Base-by-base conservation (phyloP, 2,113 vertebrate species). In the Cheilinus undulatus region DNA sequence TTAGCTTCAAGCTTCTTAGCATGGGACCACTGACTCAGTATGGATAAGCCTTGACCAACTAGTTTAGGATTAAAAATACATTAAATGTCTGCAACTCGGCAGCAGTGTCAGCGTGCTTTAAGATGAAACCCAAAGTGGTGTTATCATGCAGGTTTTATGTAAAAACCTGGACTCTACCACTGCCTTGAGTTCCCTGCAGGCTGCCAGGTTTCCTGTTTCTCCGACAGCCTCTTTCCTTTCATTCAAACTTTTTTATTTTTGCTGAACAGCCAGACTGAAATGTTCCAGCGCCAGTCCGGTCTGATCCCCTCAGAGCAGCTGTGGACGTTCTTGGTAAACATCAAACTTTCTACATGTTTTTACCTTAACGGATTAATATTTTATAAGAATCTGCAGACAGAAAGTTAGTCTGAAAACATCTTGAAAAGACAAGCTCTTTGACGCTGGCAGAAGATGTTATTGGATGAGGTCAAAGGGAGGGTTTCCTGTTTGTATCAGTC, bases 121-220 rank as follows among this genome's bases (percentile, higher is more conserved):
- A n/a, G n/a, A n/a, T n/a, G n/a, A n/a, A n/a, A n/a, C n/a, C n/a
- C n/a, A n/a, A n/a, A n/a, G n/a, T n/a, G n/a, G n/a, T n/a, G n/a
- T n/a, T n/a, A n/a, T n/a, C n/a, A n/a, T n/a, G n/a, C n/a, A n/a
- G 30, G 30, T 5, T 15, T 15, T 40, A 13, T 40, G 38, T 15
- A 40, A 15, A 32, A 32, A 40, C 14, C 15, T 5, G 15, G 38
- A 15, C 38, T n/a, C n/a, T 40, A 58, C 53, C 51, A 42, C 26
- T 53, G 69, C 65, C n/a, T n/a, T 14, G 27, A 24, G 43, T 34
- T 78, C 75, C 75, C 78, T 71, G 7, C 57, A 54, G 58, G 34
- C 67, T 72, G 52, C 79, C 24, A 57, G 42, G 40, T 64, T 82
- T 85, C 83, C 83, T 79, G 78, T 61, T 63, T 84, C 23, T 36